A percentile compares a stretch with the other conserved stretches of the same genome.
Conservation (phyloP, 2,888 invertebrate genomes). For the Lacanobia oleracea region DNA sequence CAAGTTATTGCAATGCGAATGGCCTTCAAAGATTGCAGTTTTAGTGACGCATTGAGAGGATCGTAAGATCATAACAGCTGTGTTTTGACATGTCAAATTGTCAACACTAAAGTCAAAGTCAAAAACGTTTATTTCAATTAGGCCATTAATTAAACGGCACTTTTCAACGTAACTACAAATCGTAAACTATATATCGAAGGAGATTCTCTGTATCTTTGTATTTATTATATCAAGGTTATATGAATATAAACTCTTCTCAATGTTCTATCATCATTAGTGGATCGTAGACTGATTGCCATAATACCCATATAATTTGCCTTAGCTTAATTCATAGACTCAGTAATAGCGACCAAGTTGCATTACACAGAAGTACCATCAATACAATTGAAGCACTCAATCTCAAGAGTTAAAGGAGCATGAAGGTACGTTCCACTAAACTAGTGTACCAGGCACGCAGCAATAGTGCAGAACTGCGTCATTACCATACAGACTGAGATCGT, state of each 20-base stretch:
- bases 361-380: not conserved
- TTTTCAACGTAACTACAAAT: constrained; percentile 1
- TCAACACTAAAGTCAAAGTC: too few relatives aligned
- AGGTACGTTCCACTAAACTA: constrained; percentile 38
- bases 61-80: not conserved
- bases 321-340: not conserved
- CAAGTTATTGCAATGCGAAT: not conserved
- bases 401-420: constrained; percentile 40
- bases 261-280: not conserved
- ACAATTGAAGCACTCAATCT: not conserved
- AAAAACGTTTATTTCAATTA: too few relatives aligned
- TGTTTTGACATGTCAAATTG: not conserved
- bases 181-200: not conserved
- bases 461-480: constrained; percentile 41
- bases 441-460: constrained; percentile 34
- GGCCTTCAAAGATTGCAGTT: constrained; percentile 1
- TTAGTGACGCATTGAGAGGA: not conserved
- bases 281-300: too few relatives aligned
- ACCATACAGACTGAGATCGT: constrained; percentile 6
- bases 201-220: not conserved
- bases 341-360: not conserved
- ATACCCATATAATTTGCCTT: not conserved
- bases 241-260: too few relatives aligned
- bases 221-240: too few relatives aligned
- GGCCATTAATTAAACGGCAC: too few relatives aligned